Conservation (phyloP, 2,888 invertebrate species). For the Tiliacea aurago region DNA sequence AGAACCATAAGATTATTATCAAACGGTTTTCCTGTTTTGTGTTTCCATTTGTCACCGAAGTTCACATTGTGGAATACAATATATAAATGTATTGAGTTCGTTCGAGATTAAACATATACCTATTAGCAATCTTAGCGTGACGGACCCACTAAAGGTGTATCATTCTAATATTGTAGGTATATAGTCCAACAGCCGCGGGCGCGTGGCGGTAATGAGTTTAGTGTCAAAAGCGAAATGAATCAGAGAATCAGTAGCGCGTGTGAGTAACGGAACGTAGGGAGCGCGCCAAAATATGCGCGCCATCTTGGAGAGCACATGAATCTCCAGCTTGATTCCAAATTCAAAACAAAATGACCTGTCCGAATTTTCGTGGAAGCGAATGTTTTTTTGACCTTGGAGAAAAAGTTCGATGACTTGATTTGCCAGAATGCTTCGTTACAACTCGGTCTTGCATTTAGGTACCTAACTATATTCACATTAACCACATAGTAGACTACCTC, state of each 20-base stretch:
- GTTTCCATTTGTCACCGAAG: not conserved
- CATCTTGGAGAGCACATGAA: conserved; percentile 44
- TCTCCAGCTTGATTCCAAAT: conserved; percentile 42
- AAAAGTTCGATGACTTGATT: conserved; percentile 6
- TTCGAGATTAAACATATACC: not conserved
- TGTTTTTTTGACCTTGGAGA: not conserved
- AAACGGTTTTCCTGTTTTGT: not conserved
- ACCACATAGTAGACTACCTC: not conserved
- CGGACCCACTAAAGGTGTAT: conserved; percentile 2
- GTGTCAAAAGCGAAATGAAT: conserved; percentile 45
- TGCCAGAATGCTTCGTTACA: not conserved
- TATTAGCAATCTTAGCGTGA: not conserved
- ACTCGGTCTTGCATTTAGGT: not conserved
- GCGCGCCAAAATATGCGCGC: conserved; percentile 58
- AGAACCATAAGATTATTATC: not conserved
- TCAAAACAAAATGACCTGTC: conserved; percentile 32
- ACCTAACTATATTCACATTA: not conserved
- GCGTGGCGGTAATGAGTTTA: conserved; percentile 21
- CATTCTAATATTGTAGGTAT: not conserved
- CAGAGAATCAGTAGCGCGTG: conserved; percentile 54
- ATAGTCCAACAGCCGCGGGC: not conserved
- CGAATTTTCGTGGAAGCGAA: conserved; percentile 25
- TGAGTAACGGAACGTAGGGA: conserved; percentile 50
- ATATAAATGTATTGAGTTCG: not conserved
- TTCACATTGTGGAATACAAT: not conserved